Evolutionary conservation across 2,113 vertebrate species (phyloP), one percentile per base, ranked within the genome.

Genomic region (Chlorodrepanis virens): DNA sequence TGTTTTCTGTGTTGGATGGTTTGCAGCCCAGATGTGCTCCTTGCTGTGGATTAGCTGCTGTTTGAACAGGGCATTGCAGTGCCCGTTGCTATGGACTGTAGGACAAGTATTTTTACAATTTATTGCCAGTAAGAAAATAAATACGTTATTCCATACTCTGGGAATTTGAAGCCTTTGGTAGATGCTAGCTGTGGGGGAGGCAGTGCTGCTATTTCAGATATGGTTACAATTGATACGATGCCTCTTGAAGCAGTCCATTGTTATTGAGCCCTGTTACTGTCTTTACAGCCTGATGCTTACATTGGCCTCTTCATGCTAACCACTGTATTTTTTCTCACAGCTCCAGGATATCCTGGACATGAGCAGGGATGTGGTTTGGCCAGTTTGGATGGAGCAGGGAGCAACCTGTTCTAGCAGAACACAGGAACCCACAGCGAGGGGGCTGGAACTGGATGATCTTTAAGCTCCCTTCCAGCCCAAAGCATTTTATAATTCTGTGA

Each of bases 101-200:
- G 61, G 29, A 76, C 16, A 56, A 42, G n/a, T 19, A 23, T 45
- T 89, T 57, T 84, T 54, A 28, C 14, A n/a, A 2, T 67, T 47
- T 81, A 37, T 79, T 78, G 15, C 17, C 53, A n/a, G 8, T 19
- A 31, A 76, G 49, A 49, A 31, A 24, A 52, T 29, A 18, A 16
- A 9, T 50, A 29, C 1, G 0, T 44, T 31, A 64, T 49, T 74
- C 31, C 28, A 61, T 11, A 33, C 4, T 1, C 1, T 40, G 17
- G 25, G 49, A 76, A 79, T 31, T n/a, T 39, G 72, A 67, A 91
- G 39, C 20, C 45, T 56, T 61, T 53, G 60, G 27, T 19, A 40
- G 16, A 10, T 23, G 9, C 10, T 5, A 7, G 2, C 40, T 14
- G 22, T 35, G 33, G 13, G 24, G 8, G 10, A 2, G 2, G 35